Evolutionary conservation across 2,797 vertebrate genomes (phyloP).

Genomic region (Xenops minutus): DNA sequence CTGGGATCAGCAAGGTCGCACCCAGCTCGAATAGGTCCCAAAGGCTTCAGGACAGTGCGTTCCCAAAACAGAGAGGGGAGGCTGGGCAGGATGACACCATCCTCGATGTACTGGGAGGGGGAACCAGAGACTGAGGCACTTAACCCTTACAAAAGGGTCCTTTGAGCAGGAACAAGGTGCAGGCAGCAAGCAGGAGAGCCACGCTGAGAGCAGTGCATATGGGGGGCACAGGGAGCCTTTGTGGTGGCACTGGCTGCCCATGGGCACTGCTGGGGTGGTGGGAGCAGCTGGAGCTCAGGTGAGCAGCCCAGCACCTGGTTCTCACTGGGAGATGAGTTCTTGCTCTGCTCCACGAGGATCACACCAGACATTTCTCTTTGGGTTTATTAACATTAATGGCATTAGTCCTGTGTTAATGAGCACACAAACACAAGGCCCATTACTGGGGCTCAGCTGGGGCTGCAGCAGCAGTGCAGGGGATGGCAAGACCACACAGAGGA

Average conservation of each 20-base stretch:
- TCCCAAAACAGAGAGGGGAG: neutral
- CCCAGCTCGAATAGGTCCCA: neutral
- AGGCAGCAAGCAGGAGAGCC: neutral
- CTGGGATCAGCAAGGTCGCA: fast-evolving
- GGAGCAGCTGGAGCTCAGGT: neutral
- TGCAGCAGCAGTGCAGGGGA: neutral
- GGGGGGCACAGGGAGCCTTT: fast-evolving
- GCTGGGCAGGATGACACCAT: neutral
- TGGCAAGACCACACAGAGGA: fast-evolving
- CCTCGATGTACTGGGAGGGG: neutral
- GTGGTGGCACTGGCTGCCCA: fast-evolving
- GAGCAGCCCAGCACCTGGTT: neutral
- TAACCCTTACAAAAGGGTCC: neutral
- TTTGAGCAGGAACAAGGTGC: neutral
- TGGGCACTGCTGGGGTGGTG: neutral
- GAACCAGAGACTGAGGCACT: neutral
- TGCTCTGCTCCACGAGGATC: neutral
- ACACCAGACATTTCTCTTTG: neutral
- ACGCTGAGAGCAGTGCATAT: neutral
- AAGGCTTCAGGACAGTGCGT: neutral
- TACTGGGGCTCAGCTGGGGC: fast-evolving
- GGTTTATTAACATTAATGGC: neutral
- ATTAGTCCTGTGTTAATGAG: neutral
- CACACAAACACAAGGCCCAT: fast-evolving
- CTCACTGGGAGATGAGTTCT: neutral